Evolutionary conservation across 2,888 invertebrate species (phyloP), one percentile per base, ranked within the genome.

Genomic region (Nezara viridula): DNA sequence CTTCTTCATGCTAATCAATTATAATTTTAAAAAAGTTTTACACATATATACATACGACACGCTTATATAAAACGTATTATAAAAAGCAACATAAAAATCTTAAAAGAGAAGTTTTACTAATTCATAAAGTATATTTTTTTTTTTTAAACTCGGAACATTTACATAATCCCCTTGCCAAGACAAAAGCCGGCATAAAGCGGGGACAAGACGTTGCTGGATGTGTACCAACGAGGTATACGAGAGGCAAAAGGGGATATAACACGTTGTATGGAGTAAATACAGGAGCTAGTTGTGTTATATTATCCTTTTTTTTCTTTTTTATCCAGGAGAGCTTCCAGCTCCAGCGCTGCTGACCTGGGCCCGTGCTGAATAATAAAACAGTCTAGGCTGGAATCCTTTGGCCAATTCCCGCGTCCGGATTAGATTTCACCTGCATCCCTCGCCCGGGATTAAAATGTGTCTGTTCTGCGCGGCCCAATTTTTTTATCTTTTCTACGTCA

Each of bases 391-490:
- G 44, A 81, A 81, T 81, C 81, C 81, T 81, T 81, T 81, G 81
- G 81, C 81, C 81, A 81, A 81, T 81, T 81, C 81, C 81, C 81
- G 44, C 12, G 44, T 37, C 81, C 5, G 44, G 81, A 81, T 81
- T 81, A 81, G 81, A 81, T 81, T 81, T 81, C 44, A 44, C 81
- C 81, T 81, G 81, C 81, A 81, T 81, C 81, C 44, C 81, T 81
- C n/a, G 81, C n/a, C 81, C 44, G 44, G 81, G 81, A 81, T 81
- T 81, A 81, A 81, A 81, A 81, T 81, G 81, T 81, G 81, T 73
- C 37, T 73, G 19, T 73, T 73, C 66, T 73, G 37, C 10, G 66
- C 32, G 60, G 37, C 32, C 4, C 32, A 73, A 37, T 37, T 73
- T 73, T 73, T 73, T 73, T 66, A 37, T 77, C 14, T 81, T 81